These are phyloP conservation scores for Bombycilla garrulus DNA, from an alignment of 2,113 vertebrate genomes.

Conservation along the genomic window DNA sequence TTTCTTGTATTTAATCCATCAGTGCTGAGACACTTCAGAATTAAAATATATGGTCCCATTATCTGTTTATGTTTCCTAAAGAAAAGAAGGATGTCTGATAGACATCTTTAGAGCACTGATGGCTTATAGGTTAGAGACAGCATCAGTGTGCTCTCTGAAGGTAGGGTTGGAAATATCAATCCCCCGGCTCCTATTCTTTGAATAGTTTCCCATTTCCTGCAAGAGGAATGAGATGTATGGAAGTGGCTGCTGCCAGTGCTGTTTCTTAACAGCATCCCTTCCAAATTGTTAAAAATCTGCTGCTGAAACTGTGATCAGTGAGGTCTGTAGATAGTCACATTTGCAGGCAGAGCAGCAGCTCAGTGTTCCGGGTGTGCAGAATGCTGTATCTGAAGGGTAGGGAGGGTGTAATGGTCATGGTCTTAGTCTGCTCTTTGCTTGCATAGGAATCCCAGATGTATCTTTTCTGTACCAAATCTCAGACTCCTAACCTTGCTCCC, in stretches of 20 bases:
- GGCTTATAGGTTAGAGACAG: not conserved
- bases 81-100: not conserved
- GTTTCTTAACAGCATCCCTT: not conserved
- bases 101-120: rapidly evolving
- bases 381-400: not conserved
- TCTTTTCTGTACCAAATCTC: not conserved
- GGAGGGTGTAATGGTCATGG: not conserved
- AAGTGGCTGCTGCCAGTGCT: not conserved
- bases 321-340: not conserved
- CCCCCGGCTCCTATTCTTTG: not conserved
- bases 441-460: not conserved
- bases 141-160: not conserved
- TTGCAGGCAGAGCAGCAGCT: not conserved
- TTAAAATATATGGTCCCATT: not conserved
- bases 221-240: not conserved
- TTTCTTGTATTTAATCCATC: not conserved
- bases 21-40: not conserved
- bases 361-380: not conserved
- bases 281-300: not conserved
- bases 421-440: not conserved
- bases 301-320: not conserved
- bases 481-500: not conserved
- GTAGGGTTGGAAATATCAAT: rapidly evolving
- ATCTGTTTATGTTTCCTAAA: not conserved
- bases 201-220: not conserved